Evolutionary conservation across 2,797 vertebrate genomes (phyloP), one percentile per base, ranked within the genome.

Genomic region (Hippopotamyrus pictus): DNA sequence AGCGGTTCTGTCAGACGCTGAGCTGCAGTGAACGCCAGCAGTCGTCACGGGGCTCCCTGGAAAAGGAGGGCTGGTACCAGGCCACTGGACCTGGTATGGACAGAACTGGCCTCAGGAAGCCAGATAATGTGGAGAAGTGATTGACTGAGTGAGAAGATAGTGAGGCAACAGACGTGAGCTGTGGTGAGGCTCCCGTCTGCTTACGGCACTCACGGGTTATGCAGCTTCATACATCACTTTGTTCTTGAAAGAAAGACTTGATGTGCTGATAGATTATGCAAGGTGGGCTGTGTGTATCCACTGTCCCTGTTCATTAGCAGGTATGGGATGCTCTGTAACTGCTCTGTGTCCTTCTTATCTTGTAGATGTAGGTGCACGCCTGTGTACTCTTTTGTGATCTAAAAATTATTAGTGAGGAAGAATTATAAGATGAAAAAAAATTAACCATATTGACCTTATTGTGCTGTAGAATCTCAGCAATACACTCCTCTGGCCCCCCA

Each of bases 181-280:
- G 84, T 25, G 22, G 33, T 3, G 25, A 86, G 37, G 17, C 11
- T 54, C 33, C 65, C 33, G 17, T 48, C 37, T 25, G 57, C 44
- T n/a, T 51, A 25, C 29, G 33, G 46, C 65, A 59, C 53, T 37
- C 9, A 50, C 7, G 33, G 65, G 12, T 37, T 73, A 17, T 17
- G 29, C 65, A 37, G 65, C 65, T 37, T 37, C 29, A 73, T 37
- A 37, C 65, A 73, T 6, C 29, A 73, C 29, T 69, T 33, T 14
- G 25, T 69, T 69, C 65, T 69, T 69, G 65, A 69, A 69, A 33
- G 29, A 69, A 87, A 65, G 65, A 22, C 12, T 53, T 54, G 51
- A 25, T 19, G n/a, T 79, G 19, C 37, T 76, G 33, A 76, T 79
- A 48, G n/a, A 87, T 76, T 89, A 86, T 86, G 83, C 46, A 86